Conservation (phyloP, 2,888 invertebrate genomes). For the Sipunculus nudus region DNA sequence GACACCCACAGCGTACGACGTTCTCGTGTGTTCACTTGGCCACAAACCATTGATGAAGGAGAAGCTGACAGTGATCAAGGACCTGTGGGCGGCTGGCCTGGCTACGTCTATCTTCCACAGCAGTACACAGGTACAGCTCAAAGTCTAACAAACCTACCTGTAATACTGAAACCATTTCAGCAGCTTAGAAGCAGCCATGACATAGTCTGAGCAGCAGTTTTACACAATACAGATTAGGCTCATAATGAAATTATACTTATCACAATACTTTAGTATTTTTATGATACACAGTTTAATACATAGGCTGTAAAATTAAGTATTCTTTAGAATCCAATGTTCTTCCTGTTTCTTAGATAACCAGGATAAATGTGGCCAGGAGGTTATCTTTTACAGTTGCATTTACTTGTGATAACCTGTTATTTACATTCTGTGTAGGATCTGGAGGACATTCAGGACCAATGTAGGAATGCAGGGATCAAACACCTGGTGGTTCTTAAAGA, state of each 20-base stretch:
- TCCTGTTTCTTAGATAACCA: too few species aligned
- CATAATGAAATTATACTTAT: too few species aligned
- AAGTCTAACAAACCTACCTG: too few species aligned
- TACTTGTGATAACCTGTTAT: slow-evolving; percentile 8
- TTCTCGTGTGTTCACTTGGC: slow-evolving; percentile 75
- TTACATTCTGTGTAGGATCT: slow-evolving; percentile 65
- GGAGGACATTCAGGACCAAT: slow-evolving; percentile 76
- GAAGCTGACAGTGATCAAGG: slow-evolving; percentile 71
- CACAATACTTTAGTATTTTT: too few species aligned
- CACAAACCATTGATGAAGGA: slow-evolving; percentile 70
- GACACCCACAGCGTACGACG: slow-evolving; percentile 68
- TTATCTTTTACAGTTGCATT: slow-evolving; percentile 7
- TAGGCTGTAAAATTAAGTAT: too few species aligned
- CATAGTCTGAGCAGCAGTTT: background rate
- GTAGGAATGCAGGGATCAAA: slow-evolving; percentile 72
- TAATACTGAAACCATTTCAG: background rate
- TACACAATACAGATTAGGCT: too few species aligned
- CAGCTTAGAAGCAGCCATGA: background rate
- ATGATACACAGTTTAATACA: too few species aligned
- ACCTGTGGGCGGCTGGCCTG: slow-evolving; percentile 80
- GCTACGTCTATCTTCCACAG: slow-evolving; percentile 73
- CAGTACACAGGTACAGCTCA: slow-evolving; percentile 63
- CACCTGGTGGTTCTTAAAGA: slow-evolving; percentile 76
- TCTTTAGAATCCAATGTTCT: too few species aligned
- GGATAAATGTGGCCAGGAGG: too few species aligned